These are phyloP conservation scores for Megalopta genalis DNA, from an alignment of 1,140 invertebrate genomes.

Conservation along the genomic window DNA sequence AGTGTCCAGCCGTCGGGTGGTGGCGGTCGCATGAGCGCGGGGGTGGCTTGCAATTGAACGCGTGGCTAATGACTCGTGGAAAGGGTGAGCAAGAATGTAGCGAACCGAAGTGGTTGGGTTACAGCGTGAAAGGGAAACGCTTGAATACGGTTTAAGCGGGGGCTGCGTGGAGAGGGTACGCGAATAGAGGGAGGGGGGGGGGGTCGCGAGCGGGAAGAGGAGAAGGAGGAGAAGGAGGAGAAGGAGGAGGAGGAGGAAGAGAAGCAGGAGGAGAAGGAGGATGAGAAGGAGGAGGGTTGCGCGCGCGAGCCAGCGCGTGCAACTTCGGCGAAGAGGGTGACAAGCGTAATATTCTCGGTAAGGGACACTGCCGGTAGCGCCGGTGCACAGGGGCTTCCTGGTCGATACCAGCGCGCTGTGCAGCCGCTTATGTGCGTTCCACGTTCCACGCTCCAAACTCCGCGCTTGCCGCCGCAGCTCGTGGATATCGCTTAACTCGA, in stretches of 20 bases:
- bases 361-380: constrained; percentile 33
- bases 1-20: not conserved
- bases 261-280: too few relatives aligned
- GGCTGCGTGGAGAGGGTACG: constrained; percentile 11
- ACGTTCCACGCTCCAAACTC: too few relatives aligned
- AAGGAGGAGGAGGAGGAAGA: not conserved
- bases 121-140: constrained; percentile 61
- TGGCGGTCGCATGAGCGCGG: not conserved
- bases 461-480: not conserved
- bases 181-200: too few relatives aligned
- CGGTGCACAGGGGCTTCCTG: constrained; percentile 65
- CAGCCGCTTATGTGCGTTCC: constrained; percentile 38
- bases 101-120: constrained; percentile 59
- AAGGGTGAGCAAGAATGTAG: constrained; percentile 63
- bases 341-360: constrained; percentile 68
- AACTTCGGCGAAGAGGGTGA: constrained; percentile 53
- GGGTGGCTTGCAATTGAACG: constrained; percentile 51
- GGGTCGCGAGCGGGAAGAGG: not conserved
- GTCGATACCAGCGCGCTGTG: constrained; percentile 67
- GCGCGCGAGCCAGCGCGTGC: not conserved
- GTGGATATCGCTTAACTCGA: constrained; percentile 57
- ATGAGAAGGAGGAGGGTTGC: too few relatives aligned
- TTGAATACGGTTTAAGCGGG: constrained; percentile 63
- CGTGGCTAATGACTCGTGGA: constrained; percentile 63
- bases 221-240: not conserved